A percentile compares a stretch with the other conserved stretches of the same genome.
phyloP scores from a whole-genome alignment of 2,888 invertebrate species.

The Aleiodes testaceus region DNA sequence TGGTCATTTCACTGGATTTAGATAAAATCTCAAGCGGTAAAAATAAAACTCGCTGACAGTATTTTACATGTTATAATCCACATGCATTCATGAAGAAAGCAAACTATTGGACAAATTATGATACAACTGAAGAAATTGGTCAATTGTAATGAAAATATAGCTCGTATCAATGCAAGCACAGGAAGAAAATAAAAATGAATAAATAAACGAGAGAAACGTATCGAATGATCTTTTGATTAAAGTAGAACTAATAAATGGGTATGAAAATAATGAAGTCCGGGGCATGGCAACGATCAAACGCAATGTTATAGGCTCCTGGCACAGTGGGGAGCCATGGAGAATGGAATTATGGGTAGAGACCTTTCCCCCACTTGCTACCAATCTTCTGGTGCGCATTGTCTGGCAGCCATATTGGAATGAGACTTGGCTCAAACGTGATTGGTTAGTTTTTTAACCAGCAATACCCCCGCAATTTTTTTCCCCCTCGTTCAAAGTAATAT shows the following conservation, averaged over 20 bases:
- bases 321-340: constrained; percentile 69
- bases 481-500: constrained; percentile 21
- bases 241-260: constrained; percentile 10
- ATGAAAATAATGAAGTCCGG: constrained; percentile 12
- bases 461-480: constrained; percentile 9
- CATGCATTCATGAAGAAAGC: constrained; percentile 47
- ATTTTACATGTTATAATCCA: constrained; percentile 49
- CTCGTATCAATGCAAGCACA: no score
- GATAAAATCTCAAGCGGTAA: constrained; percentile 57
- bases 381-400: constrained; percentile 67
- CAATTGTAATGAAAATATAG: no score
- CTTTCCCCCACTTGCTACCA: constrained; percentile 56
- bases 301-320: constrained; percentile 44
- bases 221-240: constrained; percentile 42
- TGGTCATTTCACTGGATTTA: constrained; percentile 67
- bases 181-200: neutral
- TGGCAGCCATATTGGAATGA: constrained; percentile 71
- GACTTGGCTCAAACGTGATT: constrained; percentile 67
- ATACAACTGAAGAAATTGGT: no score
- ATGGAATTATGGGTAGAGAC: constrained; percentile 69
- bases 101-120: constrained; percentile 47
- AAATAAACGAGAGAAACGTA: neutral
- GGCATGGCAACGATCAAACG: constrained; percentile 32
- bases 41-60: neutral
- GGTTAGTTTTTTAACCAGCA: constrained; percentile 64